A percentile compares a stretch with the other conserved stretches of the same genome.
Conservation (phyloP, 1,140 invertebrate species). For the Saxidomus purpurata region DNA sequence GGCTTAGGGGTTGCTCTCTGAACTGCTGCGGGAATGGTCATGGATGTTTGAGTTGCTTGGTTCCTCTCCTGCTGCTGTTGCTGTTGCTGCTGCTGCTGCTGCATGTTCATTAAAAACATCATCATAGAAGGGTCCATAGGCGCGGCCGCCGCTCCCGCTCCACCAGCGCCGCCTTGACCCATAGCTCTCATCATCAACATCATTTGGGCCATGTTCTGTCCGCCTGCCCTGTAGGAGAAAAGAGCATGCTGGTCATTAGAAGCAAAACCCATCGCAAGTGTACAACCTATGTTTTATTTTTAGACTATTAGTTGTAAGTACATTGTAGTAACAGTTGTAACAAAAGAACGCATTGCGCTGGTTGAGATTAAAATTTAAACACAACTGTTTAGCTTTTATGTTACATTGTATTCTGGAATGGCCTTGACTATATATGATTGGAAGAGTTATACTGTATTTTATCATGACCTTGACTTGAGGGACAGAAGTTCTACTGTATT, state of each 20-base stretch:
- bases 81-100: slow-evolving; percentile 43
- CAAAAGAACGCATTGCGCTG: no score
- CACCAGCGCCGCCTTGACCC: not conserved
- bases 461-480: no score
- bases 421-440: no score
- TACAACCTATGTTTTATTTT: not conserved
- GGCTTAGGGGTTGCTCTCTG: not conserved
- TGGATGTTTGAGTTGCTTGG: not conserved
- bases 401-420: no score
- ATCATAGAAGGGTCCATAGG: not conserved
- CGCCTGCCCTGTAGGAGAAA: slow-evolving; percentile 34
- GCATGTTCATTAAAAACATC: slow-evolving; percentile 37
- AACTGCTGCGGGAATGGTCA: not conserved
- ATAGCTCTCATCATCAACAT: slow-evolving; percentile 58
- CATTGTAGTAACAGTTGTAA: no score
- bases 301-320: no score
- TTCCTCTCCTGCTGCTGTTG: slow-evolving; percentile 23
- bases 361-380: no score
- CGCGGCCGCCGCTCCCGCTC: not conserved
- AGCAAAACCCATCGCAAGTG: slow-evolving; percentile 17
- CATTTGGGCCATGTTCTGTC: slow-evolving; percentile 18
- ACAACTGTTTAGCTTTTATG: no score
- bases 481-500: no score
- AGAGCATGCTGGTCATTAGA: slow-evolving; percentile 24
- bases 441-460: no score